Evolutionary conservation across 2,113 vertebrate species (phyloP), one percentile per base, ranked within the genome.

Genomic region (Neopipo cinnamomea): DNA sequence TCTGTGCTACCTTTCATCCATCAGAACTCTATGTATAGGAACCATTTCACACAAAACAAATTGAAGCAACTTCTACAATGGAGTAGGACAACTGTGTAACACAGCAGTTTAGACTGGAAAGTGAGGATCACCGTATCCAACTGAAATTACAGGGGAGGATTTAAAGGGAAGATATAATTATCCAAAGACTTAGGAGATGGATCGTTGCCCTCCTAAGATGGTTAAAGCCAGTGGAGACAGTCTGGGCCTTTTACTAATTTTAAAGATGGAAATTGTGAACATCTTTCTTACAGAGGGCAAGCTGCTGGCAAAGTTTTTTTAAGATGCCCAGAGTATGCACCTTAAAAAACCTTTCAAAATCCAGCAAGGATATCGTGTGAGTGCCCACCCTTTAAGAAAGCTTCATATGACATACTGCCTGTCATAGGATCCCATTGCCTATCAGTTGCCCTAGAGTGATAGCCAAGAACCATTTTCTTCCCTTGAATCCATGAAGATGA

Each of bases 121-220:
- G 68, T 1, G 5, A 90, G 44, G 72, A 87, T 75, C 92, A 85
- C 68, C 2, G 1, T 82, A 71, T 77, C 87, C 96, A 95, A 91
- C 71, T 95, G 63, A 96, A 97, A 97, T 97, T 97, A 97, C 88
- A 97, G 76, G 80, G 92, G 5, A 86, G 37, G 63, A 82, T 66
- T 89, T 78, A 77, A 82, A 93, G 39, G 68, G 42, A 95, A 59
- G 53, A 89, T 96, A 55, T 93, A 97, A 97, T 96, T 96, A 94
- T 50, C 71, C 88, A 49, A 89, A 78, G 72, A 70, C 85, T 89
- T 85, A 62, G 1, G 15, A 88, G 76, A 95, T 94, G 95, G 92
- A 96, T 83, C 89, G 20, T 6, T 96, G 93, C 92, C 92, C 44
- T 95, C 66, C 47, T 83, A 28, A 50, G 62, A 91, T 91, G 89